These are phyloP conservation scores for Lycophotia porphyrea DNA, from an alignment of 2,888 invertebrate species.

Conservation along the genomic window DNA sequence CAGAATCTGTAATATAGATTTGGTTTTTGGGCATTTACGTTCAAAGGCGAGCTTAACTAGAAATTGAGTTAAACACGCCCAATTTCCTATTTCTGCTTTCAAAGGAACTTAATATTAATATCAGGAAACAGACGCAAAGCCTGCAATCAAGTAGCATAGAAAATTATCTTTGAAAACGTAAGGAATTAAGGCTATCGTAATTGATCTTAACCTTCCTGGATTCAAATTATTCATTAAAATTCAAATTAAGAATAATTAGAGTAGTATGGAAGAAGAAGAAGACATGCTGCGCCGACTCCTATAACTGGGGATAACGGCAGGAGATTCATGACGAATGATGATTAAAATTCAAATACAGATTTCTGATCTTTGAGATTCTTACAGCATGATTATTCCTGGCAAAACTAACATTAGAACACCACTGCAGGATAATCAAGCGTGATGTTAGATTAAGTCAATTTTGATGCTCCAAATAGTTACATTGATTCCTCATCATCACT, in stretches of 20 bases:
- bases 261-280: neutral
- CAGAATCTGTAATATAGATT: neutral
- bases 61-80: neutral
- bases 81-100: slow-evolving; percentile 13
- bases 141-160: slow-evolving; percentile 25
- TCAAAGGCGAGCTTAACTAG: slow-evolving; percentile 9
- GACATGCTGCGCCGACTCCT: neutral
- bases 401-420: neutral
- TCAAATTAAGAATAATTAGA: neutral
- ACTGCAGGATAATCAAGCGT: neutral
- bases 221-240: neutral
- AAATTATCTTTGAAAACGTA: neutral
- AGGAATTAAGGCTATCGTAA: neutral
- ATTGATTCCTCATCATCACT: too few relatives aligned
- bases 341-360: neutral
- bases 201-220: neutral
- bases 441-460: neutral
- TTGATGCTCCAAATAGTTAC: neutral
- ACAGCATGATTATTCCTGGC: too few relatives aligned
- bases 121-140: slow-evolving; percentile 13
- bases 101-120: slow-evolving; percentile 29
- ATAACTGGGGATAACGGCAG: neutral
- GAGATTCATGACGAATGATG: too few relatives aligned
- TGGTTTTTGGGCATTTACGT: neutral
- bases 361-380: neutral